Conservation (phyloP, 2,797 vertebrate genomes). For the Cephalopachus bancanus region DNA sequence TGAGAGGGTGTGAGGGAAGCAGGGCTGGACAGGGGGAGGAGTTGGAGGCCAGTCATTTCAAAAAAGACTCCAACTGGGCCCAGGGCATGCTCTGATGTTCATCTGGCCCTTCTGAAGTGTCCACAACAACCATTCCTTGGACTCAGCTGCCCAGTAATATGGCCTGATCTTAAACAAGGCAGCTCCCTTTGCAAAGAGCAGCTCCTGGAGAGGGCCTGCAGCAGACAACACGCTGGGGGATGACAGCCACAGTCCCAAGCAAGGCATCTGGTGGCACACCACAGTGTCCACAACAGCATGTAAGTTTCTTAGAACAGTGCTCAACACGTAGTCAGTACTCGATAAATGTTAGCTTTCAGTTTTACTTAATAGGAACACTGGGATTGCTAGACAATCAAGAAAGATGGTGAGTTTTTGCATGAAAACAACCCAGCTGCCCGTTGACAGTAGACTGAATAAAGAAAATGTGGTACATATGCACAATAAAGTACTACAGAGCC, state of each 20-base stretch:
- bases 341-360: not conserved
- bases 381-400: not conserved
- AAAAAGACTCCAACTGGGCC: not conserved
- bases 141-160: not conserved
- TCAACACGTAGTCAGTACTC: fast-evolving
- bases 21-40: not conserved
- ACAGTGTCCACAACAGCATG: fast-evolving
- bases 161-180: not conserved
- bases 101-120: not conserved
- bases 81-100: not conserved
- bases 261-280: not conserved
- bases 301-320: not conserved
- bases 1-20: not conserved
- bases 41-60: not conserved
- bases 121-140: not conserved
- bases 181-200: not conserved
- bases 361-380: not conserved
- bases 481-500: no score
- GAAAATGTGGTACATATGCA: no score
- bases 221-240: not conserved
- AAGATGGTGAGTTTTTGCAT: not conserved
- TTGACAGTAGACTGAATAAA: no score
- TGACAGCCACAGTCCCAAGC: not conserved
- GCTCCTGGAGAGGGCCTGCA: not conserved
- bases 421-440: no score